Base-by-base conservation (phyloP, 2,113 vertebrate genomes). In the Zapornia atra region DNA sequence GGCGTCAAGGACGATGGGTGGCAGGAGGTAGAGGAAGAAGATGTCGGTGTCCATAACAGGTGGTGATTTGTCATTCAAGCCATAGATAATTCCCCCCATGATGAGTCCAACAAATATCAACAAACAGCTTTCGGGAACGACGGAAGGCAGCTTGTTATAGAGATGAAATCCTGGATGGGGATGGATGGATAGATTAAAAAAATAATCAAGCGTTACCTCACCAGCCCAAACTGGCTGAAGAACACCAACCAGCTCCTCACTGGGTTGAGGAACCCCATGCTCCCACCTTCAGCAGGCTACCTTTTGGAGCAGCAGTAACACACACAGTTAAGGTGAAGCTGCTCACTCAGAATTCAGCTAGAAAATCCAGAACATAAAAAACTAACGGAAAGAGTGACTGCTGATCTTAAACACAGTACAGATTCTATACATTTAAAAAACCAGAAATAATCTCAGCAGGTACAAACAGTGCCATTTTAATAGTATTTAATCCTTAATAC, bases 1-100 rank as follows among this genome's bases (percentile, higher is more conserved):
- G 0, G 98, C 98, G 1, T 99, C 98, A 19, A 99, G 93, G 65
- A 99, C 98, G 1, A 98, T 98, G 53, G 98, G 98, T 10, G 98
- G 98, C 84, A 99, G 97, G 59, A 99, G 97, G 90, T 98, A 99
- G 51, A 99, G 98, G 97, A 99, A 99, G 77, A 99, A 99, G 90
- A 98, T 97, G 28, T 99, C 98, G 0, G 98, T 98, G 65, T 98
- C 98, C 97, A 99, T 98, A 61, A 98, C 98, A 0, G 98, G 98
- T 0, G 98, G 97, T 4, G 98, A 98, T 15, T 98, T 98, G 40
- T 98, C 97, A 1, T 98, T 98, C 12, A 98, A 96, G 4, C 98
- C 97, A 0, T 98, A 98, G 92, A 98, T 98, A 84, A 98, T 98
- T 48, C 98, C 98, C 48, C 98, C 98, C 94, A 98, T 98, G 81